Conservation (phyloP, 1,140 invertebrate species). For the Gyrodactylus salaris region DNA sequence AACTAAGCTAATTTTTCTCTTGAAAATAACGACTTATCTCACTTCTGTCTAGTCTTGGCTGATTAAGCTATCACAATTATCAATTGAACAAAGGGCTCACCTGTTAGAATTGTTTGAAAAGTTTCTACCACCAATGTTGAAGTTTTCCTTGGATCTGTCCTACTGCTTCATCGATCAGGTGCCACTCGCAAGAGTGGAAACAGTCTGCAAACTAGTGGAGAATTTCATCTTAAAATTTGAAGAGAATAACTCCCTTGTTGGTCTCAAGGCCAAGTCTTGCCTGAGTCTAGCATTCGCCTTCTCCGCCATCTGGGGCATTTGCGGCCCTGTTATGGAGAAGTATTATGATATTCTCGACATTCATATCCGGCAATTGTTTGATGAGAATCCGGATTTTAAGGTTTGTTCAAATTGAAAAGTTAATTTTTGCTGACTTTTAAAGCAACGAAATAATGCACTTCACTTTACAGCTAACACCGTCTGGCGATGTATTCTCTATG, state of each 20-base stretch:
- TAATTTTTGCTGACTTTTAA: too few species aligned
- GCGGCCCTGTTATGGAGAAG: constrained; percentile 37
- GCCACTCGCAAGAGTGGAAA: constrained; percentile 38
- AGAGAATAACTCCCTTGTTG: constrained; percentile 21
- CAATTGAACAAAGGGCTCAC: constrained; percentile 17
- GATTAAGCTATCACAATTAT: not conserved
- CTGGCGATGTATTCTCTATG: constrained; percentile 34
- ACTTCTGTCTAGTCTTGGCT: not conserved
- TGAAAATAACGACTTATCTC: too few species aligned
- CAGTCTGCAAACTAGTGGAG: constrained; percentile 35
- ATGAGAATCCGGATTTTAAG: constrained; percentile 29
- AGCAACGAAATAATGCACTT: too few species aligned
- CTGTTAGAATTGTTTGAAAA: constrained; percentile 28
- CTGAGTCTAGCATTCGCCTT: constrained; percentile 36
- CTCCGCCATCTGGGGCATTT: constrained; percentile 40
- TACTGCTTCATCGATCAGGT: constrained; percentile 30
- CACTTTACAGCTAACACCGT: constrained; percentile 22
- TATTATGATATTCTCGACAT: constrained; percentile 34
- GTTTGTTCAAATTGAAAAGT: too few species aligned
- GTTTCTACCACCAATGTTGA: constrained; percentile 30
- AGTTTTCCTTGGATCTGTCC: constrained; percentile 31
- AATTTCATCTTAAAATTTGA: constrained; percentile 31
- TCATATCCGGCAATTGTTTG: constrained; percentile 32
- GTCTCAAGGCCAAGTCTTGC: constrained; percentile 21
- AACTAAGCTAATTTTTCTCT: too few species aligned